Conservation (phyloP, 2,797 vertebrate genomes). For the Scolopax bukidnonensis region DNA sequence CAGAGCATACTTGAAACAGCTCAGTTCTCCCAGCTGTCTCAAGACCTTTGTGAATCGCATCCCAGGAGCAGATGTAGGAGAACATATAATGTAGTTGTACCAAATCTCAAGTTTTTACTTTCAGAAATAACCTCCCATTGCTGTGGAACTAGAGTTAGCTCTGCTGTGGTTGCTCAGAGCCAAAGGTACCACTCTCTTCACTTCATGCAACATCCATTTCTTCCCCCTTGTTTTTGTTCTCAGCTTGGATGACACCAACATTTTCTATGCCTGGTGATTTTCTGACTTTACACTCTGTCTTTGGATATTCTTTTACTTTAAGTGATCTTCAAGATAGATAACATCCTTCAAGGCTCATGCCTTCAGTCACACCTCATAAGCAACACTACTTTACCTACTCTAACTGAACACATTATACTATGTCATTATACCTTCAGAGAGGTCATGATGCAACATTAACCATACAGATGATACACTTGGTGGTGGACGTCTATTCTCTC, state of each 20-base stretch:
- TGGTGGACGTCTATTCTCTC: neutral
- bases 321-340: neutral
- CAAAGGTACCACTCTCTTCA: neutral
- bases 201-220: neutral
- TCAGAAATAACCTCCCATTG: neutral
- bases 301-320: neutral
- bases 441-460: neutral
- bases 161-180: neutral
- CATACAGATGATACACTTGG: neutral
- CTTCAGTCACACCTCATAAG: neutral
- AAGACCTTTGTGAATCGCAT: neutral
- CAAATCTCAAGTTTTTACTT: neutral
- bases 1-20: slow-evolving; percentile 20
- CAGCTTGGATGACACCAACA: neutral
- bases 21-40: neutral
- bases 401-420: neutral
- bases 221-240: neutral
- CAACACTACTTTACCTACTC: neutral
- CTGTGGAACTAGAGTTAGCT: neutral
- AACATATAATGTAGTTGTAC: neutral
- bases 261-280: neutral
- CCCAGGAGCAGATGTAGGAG: neutral
- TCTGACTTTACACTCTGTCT: neutral
- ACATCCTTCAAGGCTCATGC: neutral
- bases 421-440: neutral